Evolutionary conservation across 2,888 invertebrate species (phyloP).

Genomic region (Azorinus chamasolen): DNA sequence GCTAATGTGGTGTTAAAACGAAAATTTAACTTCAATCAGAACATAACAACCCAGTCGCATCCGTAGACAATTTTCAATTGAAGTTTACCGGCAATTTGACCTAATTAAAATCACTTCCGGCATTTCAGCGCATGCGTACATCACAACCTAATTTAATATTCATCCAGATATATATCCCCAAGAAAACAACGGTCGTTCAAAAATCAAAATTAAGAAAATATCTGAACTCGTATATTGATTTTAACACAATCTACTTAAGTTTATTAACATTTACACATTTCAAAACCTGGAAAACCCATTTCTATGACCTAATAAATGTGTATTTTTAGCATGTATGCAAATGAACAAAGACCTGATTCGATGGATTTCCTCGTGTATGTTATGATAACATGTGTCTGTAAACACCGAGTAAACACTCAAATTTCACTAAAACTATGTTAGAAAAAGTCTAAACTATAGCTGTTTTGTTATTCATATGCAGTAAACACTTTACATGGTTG

Average conservation of each 20-base stretch:
- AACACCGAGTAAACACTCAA: not conserved
- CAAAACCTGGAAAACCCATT: slow-evolving; percentile 30
- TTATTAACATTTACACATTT: too few relatives aligned
- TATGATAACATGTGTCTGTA: slow-evolving; percentile 23
- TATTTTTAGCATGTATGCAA: slow-evolving; percentile 67
- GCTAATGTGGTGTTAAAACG: too few relatives aligned
- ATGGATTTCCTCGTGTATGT: slow-evolving; percentile 47
- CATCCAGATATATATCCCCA: slow-evolving; percentile 74
- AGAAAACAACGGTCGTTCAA: too few relatives aligned
- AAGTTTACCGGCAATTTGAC: slow-evolving; percentile 45
- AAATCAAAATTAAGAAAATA: too few relatives aligned
- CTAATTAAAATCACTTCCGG: slow-evolving; percentile 49
- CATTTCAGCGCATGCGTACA: slow-evolving; percentile 70
- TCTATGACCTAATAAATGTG: not conserved
- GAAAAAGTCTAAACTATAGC: too few relatives aligned
- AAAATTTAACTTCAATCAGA: too few relatives aligned
- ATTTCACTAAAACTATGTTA: too few relatives aligned
- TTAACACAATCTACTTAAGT: too few relatives aligned
- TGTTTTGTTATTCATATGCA: too few relatives aligned
- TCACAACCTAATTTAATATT: slow-evolving; percentile 63
- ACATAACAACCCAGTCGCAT: slow-evolving; percentile 4
- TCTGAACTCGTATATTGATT: too few relatives aligned
- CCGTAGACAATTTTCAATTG: not conserved
- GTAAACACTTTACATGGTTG: too few relatives aligned
- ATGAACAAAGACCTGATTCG: slow-evolving; percentile 73